Base-by-base conservation (phyloP, 2,888 invertebrate species). In the Lasioglossum malachurum region DNA sequence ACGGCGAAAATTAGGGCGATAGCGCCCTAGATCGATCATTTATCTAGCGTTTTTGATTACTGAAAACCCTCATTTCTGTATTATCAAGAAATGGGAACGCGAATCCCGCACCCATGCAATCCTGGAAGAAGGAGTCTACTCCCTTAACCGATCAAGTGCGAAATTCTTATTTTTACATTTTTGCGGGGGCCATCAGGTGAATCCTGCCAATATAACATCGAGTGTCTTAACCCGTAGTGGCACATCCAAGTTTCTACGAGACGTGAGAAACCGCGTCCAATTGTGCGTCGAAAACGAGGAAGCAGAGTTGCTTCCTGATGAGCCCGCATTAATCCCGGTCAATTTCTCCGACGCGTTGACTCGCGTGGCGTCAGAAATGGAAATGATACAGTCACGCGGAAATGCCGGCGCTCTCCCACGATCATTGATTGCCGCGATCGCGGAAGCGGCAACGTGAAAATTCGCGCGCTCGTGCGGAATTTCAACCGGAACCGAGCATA, bases 301-400 rank as follows among this genome's bases (percentile, higher is more conserved):
- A 81, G 60, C 44, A 60, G 31, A 1, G 16, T 23, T 46, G 71
- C 72, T 83, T 83, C 82, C 83, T 72, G 49, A 57, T 75, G 60
- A 75, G 35, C 49, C 75, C 57, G 35, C 74, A 27, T 80, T 80
- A 80, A 82, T 82, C 60, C 64, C 49, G 74, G 73, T 82, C 73
- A 44, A 75, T 83, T 71, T 35, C 38, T 72, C 71, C 57, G n/a
- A 57, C 57, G 57, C 60, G 64, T 57, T 46, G n/a, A 60, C 38
- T 27, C 53, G n/a, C 44, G 4, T 3, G 16, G 31, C 35, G 2
- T 46, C 60, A 3, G 69, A 41, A 75, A 81, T 77, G 38, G 57
- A 74, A 78, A 82, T 76, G 38, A 72, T 4, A 16, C 41, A 73
- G 35, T 72, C 71, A 44, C 81, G 31, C 81, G 81, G 83, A 80